Conservation (phyloP, 2,888 invertebrate genomes). For the Chirona hameri region DNA sequence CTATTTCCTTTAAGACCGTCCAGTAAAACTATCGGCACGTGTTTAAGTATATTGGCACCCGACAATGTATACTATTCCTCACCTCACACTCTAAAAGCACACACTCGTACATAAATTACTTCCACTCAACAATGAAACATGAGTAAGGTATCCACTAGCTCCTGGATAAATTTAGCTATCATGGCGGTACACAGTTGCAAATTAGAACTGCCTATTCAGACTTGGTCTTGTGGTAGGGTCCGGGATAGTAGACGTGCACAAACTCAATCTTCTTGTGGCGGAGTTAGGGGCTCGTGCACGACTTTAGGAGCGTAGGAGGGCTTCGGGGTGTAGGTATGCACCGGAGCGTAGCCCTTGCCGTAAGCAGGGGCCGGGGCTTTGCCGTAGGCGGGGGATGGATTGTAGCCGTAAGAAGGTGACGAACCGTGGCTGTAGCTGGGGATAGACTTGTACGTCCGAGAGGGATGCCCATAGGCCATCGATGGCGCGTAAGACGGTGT, state of each 20-base stretch:
- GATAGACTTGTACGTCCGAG: not conserved
- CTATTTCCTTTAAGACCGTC: no score
- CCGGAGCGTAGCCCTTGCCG: no score
- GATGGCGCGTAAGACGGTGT: no score
- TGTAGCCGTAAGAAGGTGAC: not conserved
- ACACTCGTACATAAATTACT: not conserved
- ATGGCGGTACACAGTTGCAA: no score
- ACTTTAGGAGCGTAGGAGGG: not conserved
- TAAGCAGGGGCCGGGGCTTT: no score
- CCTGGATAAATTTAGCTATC: no score
- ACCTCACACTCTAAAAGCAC: no score
- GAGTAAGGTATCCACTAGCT: not conserved
- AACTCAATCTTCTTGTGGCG: not conserved
- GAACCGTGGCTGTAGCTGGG: not conserved
- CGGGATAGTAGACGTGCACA: not conserved
- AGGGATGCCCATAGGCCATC: not conserved
- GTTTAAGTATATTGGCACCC: no score
- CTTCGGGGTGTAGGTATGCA: no score
- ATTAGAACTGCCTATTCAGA: not conserved
- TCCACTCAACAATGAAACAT: not conserved
- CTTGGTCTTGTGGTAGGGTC: conserved; percentile 11
- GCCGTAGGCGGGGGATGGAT: no score
- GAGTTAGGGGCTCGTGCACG: not conserved
- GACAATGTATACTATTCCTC: no score
- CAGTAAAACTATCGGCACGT: no score